These are phyloP conservation scores for Lamellibrachia luymesi DNA, from an alignment of 1,140 invertebrate genomes.

Conservation along the genomic window DNA sequence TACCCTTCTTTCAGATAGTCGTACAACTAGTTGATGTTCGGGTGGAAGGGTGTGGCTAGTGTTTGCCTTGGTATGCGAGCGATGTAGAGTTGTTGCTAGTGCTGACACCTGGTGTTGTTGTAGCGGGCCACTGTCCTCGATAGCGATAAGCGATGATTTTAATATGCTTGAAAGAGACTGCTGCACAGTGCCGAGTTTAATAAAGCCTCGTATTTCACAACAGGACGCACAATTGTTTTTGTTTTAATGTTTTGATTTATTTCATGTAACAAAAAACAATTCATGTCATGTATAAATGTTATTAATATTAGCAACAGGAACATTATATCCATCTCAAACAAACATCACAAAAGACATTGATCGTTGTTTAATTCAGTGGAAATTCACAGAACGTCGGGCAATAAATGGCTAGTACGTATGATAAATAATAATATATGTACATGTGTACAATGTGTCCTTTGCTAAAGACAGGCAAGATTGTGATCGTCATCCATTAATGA, in stretches of 20 bases:
- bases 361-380: background rate
- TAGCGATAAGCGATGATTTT: background rate
- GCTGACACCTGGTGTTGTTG: background rate
- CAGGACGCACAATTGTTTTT: background rate
- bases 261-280: background rate
- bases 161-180: background rate
- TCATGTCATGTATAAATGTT: background rate
- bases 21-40: no score
- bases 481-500: no score
- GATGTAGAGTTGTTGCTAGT: background rate
- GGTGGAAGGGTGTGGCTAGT: background rate
- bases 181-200: constrained; percentile 3
- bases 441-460: background rate
- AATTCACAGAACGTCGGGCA: background rate
- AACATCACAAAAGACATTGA: background rate
- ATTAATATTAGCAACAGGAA: background rate
- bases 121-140: background rate
- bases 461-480: background rate
- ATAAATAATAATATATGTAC: background rate
- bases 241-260: background rate
- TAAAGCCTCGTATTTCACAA: constrained; percentile 5
- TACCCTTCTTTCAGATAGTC: background rate
- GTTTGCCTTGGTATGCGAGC: background rate
- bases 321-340: background rate
- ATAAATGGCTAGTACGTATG: background rate